phyloP scores from a whole-genome alignment of 2,113 vertebrate genomes.

The Geococcyx californianus region DNA sequence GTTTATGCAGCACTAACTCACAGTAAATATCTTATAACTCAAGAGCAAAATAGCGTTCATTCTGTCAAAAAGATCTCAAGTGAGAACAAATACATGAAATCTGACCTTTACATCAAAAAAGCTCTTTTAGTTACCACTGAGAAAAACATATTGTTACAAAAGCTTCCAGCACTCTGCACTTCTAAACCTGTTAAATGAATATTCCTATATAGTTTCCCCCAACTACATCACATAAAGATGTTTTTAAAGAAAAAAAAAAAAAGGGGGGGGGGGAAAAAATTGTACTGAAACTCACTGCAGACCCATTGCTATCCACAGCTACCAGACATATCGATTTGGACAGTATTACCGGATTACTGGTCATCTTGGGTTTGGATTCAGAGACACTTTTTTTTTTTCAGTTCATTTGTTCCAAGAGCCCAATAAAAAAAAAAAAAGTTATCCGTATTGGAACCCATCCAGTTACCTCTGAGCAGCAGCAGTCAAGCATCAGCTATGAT shows the following conservation, averaged over 20 bases:
- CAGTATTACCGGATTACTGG: not conserved
- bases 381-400: not conserved
- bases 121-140: not conserved
- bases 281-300: not conserved
- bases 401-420: not conserved
- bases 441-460: not conserved
- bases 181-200: slow-evolving; percentile 8
- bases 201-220: not conserved
- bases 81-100: slow-evolving; percentile 61
- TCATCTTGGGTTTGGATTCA: not conserved
- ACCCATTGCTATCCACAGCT: not conserved
- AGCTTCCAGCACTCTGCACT: slow-evolving; percentile 5
- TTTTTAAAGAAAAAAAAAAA: not conserved
- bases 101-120: slow-evolving; percentile 68
- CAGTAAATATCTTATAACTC: slow-evolving; percentile 55
- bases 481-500: not conserved
- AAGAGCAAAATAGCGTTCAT: slow-evolving; percentile 45
- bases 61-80: slow-evolving; percentile 53
- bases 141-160: slow-evolving; percentile 10
- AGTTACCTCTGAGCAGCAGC: not conserved
- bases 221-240: not conserved
- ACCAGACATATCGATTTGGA: not conserved
- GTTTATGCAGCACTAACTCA: slow-evolving; percentile 42
- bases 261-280: not conserved
- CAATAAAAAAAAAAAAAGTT: not conserved